Percentiles rank a stretch among this genome's conserved stretches.
phyloP scores from a whole-genome alignment of 2,888 invertebrate genomes.

The Argynnis bischoffii region DNA sequence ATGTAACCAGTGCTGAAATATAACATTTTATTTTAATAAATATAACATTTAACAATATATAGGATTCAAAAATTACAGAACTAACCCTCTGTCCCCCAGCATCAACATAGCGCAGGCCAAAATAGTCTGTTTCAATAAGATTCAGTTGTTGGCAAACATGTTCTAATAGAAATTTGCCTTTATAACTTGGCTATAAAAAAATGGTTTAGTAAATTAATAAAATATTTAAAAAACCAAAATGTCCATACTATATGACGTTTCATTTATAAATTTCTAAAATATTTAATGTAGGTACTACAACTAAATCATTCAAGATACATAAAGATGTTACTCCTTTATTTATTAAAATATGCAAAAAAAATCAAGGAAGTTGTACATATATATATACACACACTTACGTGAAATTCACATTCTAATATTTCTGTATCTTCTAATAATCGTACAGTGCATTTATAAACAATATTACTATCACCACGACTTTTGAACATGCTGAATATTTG shows the following conservation, averaged over 20 bases:
- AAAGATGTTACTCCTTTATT: not conserved
- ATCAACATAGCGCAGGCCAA: slow-evolving; percentile 96
- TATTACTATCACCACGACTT: slow-evolving; percentile 90
- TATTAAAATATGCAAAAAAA: not conserved
- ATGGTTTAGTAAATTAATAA: not conserved
- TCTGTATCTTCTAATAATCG: slow-evolving; percentile 94
- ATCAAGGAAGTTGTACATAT: not conserved
- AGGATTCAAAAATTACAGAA: slow-evolving; percentile 24
- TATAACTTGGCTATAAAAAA: slow-evolving; percentile 89
- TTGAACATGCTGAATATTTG: slow-evolving; percentile 73
- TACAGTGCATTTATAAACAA: slow-evolving; percentile 93
- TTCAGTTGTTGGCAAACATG: slow-evolving; percentile 95
- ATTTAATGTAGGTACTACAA: not conserved
- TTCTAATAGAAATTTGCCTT: slow-evolving; percentile 94
- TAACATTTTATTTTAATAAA: slow-evolving; percentile 31
- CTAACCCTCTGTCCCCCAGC: slow-evolving; percentile 93
- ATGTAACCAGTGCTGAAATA: slow-evolving; percentile 96
- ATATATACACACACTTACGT: slow-evolving; percentile 66
- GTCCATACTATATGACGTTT: not conserved
- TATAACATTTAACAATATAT: slow-evolving; percentile 14
- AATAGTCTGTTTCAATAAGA: slow-evolving; percentile 96
- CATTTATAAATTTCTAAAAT: not conserved
- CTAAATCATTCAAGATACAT: not conserved
- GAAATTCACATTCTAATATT: slow-evolving; percentile 96
- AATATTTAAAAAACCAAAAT: not conserved